Evolutionary conservation across 2,113 vertebrate species (phyloP).

Genomic region (Gallinago jamesoni): DNA sequence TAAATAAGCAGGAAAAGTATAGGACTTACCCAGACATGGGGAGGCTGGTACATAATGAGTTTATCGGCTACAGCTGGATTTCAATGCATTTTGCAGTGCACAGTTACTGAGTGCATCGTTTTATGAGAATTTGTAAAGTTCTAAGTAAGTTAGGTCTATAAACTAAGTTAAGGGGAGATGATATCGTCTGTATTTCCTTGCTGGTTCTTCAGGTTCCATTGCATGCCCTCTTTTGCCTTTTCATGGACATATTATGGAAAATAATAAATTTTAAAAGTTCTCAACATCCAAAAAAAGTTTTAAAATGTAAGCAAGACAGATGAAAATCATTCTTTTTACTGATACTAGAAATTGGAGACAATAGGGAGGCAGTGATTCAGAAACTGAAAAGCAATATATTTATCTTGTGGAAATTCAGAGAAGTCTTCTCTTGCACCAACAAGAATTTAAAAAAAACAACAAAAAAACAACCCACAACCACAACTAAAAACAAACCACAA

Average conservation of each 20-base stretch:
- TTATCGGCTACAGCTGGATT: not conserved
- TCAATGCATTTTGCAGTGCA: not conserved
- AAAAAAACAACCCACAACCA: too few species aligned
- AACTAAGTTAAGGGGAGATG: not conserved
- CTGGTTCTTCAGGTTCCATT: not conserved
- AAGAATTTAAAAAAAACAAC: not conserved
- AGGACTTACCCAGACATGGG: not conserved
- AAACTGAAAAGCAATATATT: not conserved
- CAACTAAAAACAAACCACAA: not conserved
- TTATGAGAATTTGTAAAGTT: not conserved
- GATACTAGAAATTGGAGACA: not conserved
- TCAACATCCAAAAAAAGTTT: not conserved
- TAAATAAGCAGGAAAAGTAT: not conserved
- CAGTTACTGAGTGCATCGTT: not conserved
- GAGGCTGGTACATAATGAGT: not conserved
- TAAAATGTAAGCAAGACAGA: not conserved
- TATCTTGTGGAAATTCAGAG: not conserved
- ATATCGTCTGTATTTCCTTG: not conserved
- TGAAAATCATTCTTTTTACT: not conserved
- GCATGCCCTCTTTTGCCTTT: not conserved
- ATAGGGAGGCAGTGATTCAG: not conserved
- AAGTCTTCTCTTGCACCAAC: not conserved
- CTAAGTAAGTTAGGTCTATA: not conserved
- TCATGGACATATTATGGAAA: not conserved
- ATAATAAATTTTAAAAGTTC: not conserved